A percentile compares a stretch with the other conserved stretches of the same genome.
Evolutionary conservation across 53 echinoderm and acorn worm species (phyloP).

Genomic region (Apostichopus leukothele): DNA sequence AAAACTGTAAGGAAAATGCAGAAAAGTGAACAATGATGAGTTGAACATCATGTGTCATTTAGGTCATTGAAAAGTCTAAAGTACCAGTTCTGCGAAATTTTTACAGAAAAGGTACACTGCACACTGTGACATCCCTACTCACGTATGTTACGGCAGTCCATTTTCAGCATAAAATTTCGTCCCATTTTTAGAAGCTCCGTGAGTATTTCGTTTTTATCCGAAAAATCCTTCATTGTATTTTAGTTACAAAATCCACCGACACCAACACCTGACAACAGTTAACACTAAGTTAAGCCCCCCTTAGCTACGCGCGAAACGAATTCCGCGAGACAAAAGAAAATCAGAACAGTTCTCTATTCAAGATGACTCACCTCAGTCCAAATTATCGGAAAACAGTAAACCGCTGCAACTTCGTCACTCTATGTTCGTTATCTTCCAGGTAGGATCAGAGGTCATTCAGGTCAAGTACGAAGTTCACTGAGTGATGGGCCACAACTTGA

Average conservation of each 20-base stretch:
- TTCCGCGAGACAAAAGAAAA: background rate
- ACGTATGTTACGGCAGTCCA: conserved; percentile 23
- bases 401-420: too few species aligned
- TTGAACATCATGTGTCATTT: too few species aligned
- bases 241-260: background rate
- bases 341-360: background rate
- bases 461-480: too few species aligned
- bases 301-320: background rate
- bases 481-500: too few species aligned
- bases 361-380: too few species aligned
- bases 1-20: background rate
- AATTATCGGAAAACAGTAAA: too few species aligned
- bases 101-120: too few species aligned
- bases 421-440: too few species aligned
- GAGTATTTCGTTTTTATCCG: conserved; percentile 5
- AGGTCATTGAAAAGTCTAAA: too few species aligned
- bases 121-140: background rate
- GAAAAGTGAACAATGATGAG: too few species aligned
- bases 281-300: background rate
- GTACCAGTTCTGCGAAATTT: too few species aligned
- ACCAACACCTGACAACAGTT: conserved; percentile 20
- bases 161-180: conserved; percentile 2
- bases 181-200: conserved; percentile 23
- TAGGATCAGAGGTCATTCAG: too few species aligned
- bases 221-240: conserved; percentile 12